Percentiles rank a stretch among this genome's conserved stretches.
Conservation (phyloP, 2,113 vertebrate genomes). For the Melanotaenia duboulayi region DNA sequence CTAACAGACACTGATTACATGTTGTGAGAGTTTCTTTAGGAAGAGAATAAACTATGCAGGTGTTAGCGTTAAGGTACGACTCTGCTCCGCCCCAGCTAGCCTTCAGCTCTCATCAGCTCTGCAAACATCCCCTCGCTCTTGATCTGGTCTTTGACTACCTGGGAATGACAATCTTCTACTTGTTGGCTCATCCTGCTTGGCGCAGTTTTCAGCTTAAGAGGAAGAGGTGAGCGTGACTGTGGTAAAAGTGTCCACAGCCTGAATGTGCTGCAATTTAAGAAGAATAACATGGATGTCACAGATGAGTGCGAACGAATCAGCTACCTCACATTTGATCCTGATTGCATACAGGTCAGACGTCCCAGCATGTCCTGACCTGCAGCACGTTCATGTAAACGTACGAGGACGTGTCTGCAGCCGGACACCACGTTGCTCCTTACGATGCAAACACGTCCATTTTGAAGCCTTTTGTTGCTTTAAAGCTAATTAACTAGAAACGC, state of each 20-base stretch:
- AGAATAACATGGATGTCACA: not conserved
- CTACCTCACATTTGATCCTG: constrained; percentile 71
- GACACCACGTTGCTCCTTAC: constrained; percentile 36
- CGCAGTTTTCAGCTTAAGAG: constrained; percentile 17
- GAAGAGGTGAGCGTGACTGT: not conserved
- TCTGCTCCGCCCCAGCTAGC: constrained; percentile 39
- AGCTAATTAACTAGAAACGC: constrained; percentile 18
- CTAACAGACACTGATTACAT: constrained; percentile 65
- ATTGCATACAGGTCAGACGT: constrained; percentile 34
- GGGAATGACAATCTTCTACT: constrained; percentile 60
- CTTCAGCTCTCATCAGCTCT: too few species aligned
- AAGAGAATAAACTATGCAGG: constrained; percentile 81
- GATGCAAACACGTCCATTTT: constrained; percentile 37
- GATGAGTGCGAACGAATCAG: constrained; percentile 57
- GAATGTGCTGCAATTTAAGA: constrained; percentile 37
- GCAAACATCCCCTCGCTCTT: too few species aligned
- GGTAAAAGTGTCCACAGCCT: constrained; percentile 12
- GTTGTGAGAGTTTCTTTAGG: constrained; percentile 65
- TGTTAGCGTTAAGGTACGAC: constrained; percentile 40
- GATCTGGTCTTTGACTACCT: constrained; percentile 17
- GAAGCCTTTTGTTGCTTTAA: constrained; percentile 61
- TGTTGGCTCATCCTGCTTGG: constrained; percentile 35
- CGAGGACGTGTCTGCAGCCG: constrained; percentile 25
- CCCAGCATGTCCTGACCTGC: constrained; percentile 36
- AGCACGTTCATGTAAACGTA: constrained; percentile 61